Conservation (phyloP, 2,888 invertebrate genomes). For the Chelonus formosanus region DNA sequence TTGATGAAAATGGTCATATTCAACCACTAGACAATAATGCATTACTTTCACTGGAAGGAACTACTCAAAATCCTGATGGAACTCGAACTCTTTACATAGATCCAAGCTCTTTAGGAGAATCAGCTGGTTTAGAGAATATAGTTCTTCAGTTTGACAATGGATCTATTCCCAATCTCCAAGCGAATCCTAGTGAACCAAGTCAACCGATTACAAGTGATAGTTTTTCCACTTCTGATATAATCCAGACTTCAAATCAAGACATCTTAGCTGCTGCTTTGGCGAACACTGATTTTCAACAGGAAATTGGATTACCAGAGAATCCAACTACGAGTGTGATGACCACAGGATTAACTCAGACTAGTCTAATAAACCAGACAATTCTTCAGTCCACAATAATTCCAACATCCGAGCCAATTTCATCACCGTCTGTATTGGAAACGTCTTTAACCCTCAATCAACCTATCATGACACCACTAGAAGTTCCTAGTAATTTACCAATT, state of each 20-base stretch:
- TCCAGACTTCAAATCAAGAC: constrained; percentile 69
- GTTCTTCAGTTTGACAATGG: constrained; percentile 68
- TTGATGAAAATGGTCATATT: constrained; percentile 76
- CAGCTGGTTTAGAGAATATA: constrained; percentile 67
- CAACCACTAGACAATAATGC: constrained; percentile 78
- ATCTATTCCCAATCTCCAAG: constrained; percentile 45
- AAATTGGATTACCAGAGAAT: constrained; percentile 59
- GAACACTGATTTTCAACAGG: constrained; percentile 76
- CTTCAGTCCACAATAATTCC: constrained; percentile 67
- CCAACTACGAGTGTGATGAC: constrained; percentile 65
- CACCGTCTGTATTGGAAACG: constrained; percentile 77
- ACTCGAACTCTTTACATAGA: constrained; percentile 63
- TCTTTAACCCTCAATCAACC: constrained; percentile 79
- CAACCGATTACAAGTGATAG: constrained; percentile 40
- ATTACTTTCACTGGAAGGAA: constrained; percentile 67
- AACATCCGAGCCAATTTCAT: constrained; percentile 68
- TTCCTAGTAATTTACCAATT: constrained; percentile 69
- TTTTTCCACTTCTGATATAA: background rate
- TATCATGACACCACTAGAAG: constrained; percentile 83
- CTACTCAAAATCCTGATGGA: constrained; percentile 56
- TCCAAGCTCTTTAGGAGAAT: constrained; percentile 66
- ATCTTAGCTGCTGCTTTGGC: constrained; percentile 80
- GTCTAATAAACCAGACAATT: constrained; percentile 71
- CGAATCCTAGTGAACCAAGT: constrained; percentile 64
- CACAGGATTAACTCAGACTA: constrained; percentile 66